phyloP scores from a whole-genome alignment of 1,140 invertebrate species.

The Rhagoletis pomonella region DNA sequence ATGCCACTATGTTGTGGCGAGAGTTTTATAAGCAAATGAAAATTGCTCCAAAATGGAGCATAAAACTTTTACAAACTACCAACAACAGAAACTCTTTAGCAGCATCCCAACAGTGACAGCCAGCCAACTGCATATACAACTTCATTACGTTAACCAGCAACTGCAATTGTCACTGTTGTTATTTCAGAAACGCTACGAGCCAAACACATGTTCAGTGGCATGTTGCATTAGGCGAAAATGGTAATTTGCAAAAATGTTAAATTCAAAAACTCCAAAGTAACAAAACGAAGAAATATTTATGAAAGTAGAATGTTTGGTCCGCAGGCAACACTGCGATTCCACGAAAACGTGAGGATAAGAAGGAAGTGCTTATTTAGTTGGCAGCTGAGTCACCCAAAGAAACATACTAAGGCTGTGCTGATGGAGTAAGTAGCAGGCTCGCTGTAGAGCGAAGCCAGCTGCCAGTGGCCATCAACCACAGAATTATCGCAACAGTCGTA shows the following conservation, averaged over 20 bases:
- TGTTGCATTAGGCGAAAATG: conserved; percentile 51
- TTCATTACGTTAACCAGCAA: conserved; percentile 4
- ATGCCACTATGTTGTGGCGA: neutral
- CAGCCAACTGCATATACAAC: neutral
- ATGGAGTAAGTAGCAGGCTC: neutral
- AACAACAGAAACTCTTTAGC: neutral
- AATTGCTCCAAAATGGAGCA: conserved; percentile 36
- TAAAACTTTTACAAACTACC: neutral
- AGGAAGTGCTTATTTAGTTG: neutral
- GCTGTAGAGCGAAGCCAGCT: neutral
- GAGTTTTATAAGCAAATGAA: conserved; percentile 7
- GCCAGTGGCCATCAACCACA: conserved; percentile 7
- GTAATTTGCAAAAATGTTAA: conserved; percentile 49
- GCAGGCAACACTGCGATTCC: neutral
- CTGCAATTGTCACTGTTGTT: neutral
- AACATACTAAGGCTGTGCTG: neutral
- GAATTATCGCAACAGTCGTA: conserved; percentile 7
- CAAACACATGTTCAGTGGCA: conserved; percentile 46
- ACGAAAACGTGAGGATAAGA: conserved; percentile 13
- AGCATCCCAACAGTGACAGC: neutral
- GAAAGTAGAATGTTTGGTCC: neutral
- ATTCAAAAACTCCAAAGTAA: neutral
- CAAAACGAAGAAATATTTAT: neutral
- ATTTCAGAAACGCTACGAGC: neutral
- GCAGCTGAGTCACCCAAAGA: neutral